Evolutionary conservation across 2,888 invertebrate genomes (phyloP), one percentile per base, ranked within the genome.

Genomic region (Watsonalla binaria): DNA sequence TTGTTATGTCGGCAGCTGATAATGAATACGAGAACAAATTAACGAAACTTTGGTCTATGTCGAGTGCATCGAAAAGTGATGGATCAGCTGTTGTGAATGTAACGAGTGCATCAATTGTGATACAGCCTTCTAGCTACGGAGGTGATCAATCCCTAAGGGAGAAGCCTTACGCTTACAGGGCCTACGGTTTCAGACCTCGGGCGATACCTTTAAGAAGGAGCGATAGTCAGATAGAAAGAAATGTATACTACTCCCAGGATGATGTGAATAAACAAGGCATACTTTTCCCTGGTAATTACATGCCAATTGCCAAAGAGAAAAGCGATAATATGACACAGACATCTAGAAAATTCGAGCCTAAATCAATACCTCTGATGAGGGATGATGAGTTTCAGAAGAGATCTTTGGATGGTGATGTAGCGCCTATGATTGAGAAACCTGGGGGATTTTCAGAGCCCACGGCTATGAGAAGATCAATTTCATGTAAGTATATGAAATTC

Each of bases 261-360:
- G 66, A 72, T 42, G 66, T 65, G 39, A 77, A 78, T 49, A 78
- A 82, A 61, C 75, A 78, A 57, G 82, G 84, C 51, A 66, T 78
- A 62, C 89, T 87, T 84, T 87, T 88, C 82, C 86, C 89, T 68
- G 90, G 89, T 81, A 88, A 88, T 88, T 90, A 85, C 75, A 74
- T 83, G 55, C 75, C 80, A 80, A 90, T 90, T 86, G 84, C 86
- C 83, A 85, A 86, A 80, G 84, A 82, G 84, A 90, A 86, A 82
- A 84, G 84, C 68, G 73, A 74, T 68, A 49, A 49, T 39, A 8
- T 6, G 14, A 49, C 49, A 37, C 35, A 39, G n/a, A 14, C 37
- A 37, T 35, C 39, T 52, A 71, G 65, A 45, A 61, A 68, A 51
- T 89, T 88, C 62, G 76, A 78, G 55, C 82, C 89, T 45, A 80